Percentiles rank a stretch among this genome's conserved stretches.
Conservation (phyloP, 2,888 invertebrate genomes). For the Dioctria linearis region DNA sequence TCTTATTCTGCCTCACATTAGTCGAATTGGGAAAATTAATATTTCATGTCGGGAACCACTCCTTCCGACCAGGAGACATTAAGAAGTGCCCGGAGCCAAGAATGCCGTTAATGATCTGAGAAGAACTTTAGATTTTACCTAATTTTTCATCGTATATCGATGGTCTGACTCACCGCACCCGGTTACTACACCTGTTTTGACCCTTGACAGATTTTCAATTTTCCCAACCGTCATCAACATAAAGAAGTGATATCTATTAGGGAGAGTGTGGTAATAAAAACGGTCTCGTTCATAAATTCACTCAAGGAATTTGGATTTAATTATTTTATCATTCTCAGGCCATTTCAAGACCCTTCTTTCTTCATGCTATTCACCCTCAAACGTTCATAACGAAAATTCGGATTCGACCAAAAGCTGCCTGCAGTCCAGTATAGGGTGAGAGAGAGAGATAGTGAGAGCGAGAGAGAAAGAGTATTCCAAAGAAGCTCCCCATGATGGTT, state of each 20-base stretch:
- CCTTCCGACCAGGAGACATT: constrained; percentile 41
- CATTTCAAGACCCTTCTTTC: background rate
- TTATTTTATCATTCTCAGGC: constrained; percentile 13
- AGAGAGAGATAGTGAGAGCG: background rate
- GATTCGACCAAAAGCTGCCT: no score
- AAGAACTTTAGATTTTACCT: constrained; percentile 40
- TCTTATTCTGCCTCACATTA: constrained; percentile 24
- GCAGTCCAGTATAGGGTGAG: background rate
- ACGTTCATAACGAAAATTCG: no score
- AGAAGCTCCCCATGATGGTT: constrained; percentile 18
- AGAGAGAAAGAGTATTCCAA: background rate
- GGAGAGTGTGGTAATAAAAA: no score
- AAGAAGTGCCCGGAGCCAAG: constrained; percentile 33
- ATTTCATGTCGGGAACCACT: constrained; percentile 56
- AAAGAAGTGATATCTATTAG: constrained; percentile 12
- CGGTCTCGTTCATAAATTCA: background rate
- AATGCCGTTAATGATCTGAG: constrained; percentile 41
- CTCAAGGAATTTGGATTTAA: background rate
- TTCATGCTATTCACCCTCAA: background rate
- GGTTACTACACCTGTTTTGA: constrained; percentile 23
- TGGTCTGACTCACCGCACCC: constrained; percentile 22
- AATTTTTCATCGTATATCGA: constrained; percentile 16
- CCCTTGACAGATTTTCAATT: constrained; percentile 16
- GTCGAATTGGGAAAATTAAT: constrained; percentile 56
- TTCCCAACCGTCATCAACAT: constrained; percentile 19